Evolutionary conservation across 1,140 invertebrate species (phyloP).

Genomic region (Cydia amplana): DNA sequence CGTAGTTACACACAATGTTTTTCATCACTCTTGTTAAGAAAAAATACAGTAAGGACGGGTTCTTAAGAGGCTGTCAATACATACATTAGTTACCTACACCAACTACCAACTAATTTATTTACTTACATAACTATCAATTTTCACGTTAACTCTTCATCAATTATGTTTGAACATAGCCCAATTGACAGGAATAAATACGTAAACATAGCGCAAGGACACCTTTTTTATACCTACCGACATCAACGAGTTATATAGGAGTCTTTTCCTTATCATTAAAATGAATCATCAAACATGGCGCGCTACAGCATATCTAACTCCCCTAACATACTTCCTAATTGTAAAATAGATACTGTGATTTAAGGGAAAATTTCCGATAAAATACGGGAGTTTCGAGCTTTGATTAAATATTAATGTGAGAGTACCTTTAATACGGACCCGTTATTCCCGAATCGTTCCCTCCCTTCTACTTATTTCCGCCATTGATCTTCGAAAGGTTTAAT

Average conservation of each 20-base stretch:
- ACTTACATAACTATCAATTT: too few species aligned
- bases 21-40: too few species aligned
- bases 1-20: too few species aligned
- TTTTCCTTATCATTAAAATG: background rate
- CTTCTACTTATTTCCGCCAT: conserved; percentile 26
- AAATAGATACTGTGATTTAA: conserved; percentile 26
- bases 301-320: background rate
- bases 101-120: too few species aligned
- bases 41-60: too few species aligned
- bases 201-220: background rate
- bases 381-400: conserved; percentile 8
- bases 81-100: too few species aligned
- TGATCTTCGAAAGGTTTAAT: conserved; percentile 28
- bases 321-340: conserved; percentile 2
- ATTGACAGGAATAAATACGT: background rate
- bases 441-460: conserved; percentile 9
- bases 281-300: background rate
- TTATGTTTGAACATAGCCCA: background rate
- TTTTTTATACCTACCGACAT: background rate
- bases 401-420: conserved; percentile 29
- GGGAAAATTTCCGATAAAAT: conserved; percentile 19
- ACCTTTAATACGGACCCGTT: conserved; percentile 13
- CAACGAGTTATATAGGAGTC: too few species aligned
- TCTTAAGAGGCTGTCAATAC: too few species aligned
- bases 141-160: too few species aligned